Percentiles rank a stretch among this genome's conserved stretches.
Conservation (phyloP, 2,113 vertebrate species). For the Burhinus oedicnemus region DNA sequence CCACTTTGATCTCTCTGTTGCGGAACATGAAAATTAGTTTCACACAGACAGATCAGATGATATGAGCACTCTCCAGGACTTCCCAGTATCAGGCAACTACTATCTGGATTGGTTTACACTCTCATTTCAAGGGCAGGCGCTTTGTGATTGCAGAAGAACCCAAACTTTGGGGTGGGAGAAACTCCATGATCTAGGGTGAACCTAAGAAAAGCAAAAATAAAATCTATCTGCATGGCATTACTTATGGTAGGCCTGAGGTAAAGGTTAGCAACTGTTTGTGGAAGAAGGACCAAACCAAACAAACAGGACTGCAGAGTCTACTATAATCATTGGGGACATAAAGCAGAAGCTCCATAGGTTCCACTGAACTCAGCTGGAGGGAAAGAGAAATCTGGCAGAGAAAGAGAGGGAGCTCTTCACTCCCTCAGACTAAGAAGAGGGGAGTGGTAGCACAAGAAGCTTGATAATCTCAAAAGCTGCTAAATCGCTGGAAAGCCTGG, state of each 20-base stretch:
- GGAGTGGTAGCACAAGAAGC: neutral
- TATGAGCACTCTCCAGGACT: neutral
- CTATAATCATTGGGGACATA: neutral
- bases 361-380: neutral
- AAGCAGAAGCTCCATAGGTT: neutral
- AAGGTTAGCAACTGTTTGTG: neutral
- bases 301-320: neutral
- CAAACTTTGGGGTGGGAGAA: neutral
- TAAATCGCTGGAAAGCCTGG: neutral
- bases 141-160: neutral
- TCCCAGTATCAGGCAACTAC: neutral
- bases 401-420: neutral
- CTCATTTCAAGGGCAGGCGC: neutral
- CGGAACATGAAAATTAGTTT: neutral
- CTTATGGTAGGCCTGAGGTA: neutral
- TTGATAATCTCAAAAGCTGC: slow-evolving; percentile 1
- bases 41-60: neutral
- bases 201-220: neutral
- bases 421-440: neutral
- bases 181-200: neutral
- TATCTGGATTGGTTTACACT: neutral
- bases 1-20: neutral
- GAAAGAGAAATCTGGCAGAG: neutral
- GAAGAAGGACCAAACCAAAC: neutral
- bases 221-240: neutral